Percentiles rank a stretch among this genome's conserved stretches.
phyloP scores from a whole-genome alignment of 2,888 invertebrate species.

The Anarsia innoxiella region DNA sequence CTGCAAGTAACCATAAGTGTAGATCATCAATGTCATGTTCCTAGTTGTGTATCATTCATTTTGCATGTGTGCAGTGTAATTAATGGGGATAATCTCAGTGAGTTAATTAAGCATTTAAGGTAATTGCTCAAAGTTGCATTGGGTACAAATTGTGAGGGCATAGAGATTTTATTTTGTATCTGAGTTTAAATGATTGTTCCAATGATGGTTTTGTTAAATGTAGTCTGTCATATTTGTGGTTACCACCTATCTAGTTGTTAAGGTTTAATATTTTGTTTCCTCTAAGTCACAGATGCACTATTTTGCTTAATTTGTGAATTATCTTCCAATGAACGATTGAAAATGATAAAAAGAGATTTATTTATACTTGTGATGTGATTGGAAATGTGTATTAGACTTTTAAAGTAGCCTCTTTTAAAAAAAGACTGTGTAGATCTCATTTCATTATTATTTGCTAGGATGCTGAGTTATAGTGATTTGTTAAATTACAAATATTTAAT shows the following conservation, averaged over 20 bases:
- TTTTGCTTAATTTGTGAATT: slow-evolving; percentile 4
- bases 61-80: slow-evolving; percentile 36
- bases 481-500: too few species aligned
- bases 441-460: too few species aligned
- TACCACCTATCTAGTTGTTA: slow-evolving; percentile 41
- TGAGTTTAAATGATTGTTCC: slow-evolving; percentile 20
- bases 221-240: slow-evolving; percentile 39
- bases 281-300: slow-evolving; percentile 52
- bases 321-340: neutral
- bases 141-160: slow-evolving; percentile 33
- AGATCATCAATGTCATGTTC: too few species aligned
- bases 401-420: slow-evolving; percentile 2
- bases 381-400: too few species aligned
- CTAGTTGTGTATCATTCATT: too few species aligned
- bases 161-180: slow-evolving; percentile 26
- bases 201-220: slow-evolving; percentile 16
- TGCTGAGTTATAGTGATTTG: too few species aligned
- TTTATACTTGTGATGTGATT: too few species aligned
- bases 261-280: slow-evolving; percentile 49
- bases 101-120: slow-evolving; percentile 29
- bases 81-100: slow-evolving; percentile 28
- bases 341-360: too few species aligned
- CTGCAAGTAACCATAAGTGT: too few species aligned
- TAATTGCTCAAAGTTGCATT: slow-evolving; percentile 49
- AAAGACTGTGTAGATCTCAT: slow-evolving; percentile 41